Percentiles rank a stretch among this genome's conserved stretches.
phyloP scores from a whole-genome alignment of 2,888 invertebrate species.

The Vannuccia rotundouncinata region DNA sequence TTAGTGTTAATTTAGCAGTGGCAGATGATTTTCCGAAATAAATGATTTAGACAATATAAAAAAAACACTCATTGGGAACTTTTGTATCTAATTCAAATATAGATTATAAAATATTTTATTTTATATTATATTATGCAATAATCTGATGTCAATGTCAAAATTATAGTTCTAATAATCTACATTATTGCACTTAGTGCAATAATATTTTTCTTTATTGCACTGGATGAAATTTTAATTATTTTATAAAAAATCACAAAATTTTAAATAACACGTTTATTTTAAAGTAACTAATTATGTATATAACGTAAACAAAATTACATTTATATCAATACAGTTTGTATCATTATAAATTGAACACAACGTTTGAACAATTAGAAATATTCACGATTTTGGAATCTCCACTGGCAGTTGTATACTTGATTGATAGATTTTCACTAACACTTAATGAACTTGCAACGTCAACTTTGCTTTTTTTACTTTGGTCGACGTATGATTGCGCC shows the following conservation, averaged over 20 bases:
- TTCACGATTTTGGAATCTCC: conserved; percentile 26
- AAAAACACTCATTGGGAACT: no score
- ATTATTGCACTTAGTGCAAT: conserved; percentile 24
- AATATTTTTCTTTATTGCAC: conserved; percentile 23
- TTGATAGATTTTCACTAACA: conserved; percentile 22
- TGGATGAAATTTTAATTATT: conserved; percentile 26
- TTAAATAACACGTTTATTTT: conserved; percentile 15
- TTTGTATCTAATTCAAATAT: no score
- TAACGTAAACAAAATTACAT: conserved; percentile 26
- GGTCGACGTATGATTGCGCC: conserved; percentile 26
- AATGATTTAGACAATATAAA: no score
- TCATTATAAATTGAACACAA: conserved; percentile 24
- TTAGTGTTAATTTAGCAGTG: no score
- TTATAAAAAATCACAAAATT: conserved; percentile 26
- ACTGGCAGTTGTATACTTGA: conserved; percentile 26
- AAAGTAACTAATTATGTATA: conserved; percentile 24
- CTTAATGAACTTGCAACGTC: conserved; percentile 26
- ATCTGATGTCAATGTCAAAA: conserved; percentile 18
- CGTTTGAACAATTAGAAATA: conserved; percentile 21
- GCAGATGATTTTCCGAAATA: no score
- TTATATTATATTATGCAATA: conserved; percentile 21
- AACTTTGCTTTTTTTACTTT: conserved; percentile 26
- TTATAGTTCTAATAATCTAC: conserved; percentile 23
- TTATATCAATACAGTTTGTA: conserved; percentile 16
- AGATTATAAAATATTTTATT: no score